phyloP scores from a whole-genome alignment of 2,888 invertebrate species.

The Biston betularia region DNA sequence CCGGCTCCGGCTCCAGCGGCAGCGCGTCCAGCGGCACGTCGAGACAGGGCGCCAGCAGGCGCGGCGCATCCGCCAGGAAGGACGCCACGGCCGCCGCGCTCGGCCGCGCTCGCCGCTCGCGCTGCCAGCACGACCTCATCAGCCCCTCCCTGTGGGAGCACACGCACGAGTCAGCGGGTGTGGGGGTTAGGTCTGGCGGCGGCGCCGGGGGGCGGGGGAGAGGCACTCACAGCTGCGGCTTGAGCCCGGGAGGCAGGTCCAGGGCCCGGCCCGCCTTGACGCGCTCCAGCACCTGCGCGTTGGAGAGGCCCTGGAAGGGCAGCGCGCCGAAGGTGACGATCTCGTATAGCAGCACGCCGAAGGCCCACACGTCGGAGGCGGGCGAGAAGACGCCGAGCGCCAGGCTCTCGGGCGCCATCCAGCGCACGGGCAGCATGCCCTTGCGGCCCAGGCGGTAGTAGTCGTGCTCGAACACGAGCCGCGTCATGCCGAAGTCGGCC shows the following conservation, averaged over 20 bases:
- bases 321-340: conserved; percentile 96
- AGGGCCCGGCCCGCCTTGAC: conserved; percentile 92
- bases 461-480: conserved; percentile 94
- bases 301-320: conserved; percentile 95
- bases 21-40: conserved; percentile 92
- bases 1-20: conserved; percentile 79
- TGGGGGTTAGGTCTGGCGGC: not conserved
- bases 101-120: conserved; percentile 89
- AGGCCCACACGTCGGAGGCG: conserved; percentile 96
- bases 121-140: conserved; percentile 93
- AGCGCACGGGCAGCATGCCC: conserved; percentile 95
- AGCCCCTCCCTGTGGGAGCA: conserved; percentile 88
- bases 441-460: conserved; percentile 96
- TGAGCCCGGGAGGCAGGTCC: conserved; percentile 91
- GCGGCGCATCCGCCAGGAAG: conserved; percentile 91
- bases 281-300: conserved; percentile 93
- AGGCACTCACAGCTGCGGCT: conserved; percentile 91
- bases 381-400: conserved; percentile 93
- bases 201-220: not conserved
- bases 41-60: conserved; percentile 91
- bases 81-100: conserved; percentile 93
- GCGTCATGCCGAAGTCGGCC: conserved; percentile 97
- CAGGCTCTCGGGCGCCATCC: conserved; percentile 97
- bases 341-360: conserved; percentile 94
- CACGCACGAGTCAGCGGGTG: not conserved